Evolutionary conservation across 2,797 vertebrate genomes (phyloP).

Genomic region (Hippopotamyrus pictus): DNA sequence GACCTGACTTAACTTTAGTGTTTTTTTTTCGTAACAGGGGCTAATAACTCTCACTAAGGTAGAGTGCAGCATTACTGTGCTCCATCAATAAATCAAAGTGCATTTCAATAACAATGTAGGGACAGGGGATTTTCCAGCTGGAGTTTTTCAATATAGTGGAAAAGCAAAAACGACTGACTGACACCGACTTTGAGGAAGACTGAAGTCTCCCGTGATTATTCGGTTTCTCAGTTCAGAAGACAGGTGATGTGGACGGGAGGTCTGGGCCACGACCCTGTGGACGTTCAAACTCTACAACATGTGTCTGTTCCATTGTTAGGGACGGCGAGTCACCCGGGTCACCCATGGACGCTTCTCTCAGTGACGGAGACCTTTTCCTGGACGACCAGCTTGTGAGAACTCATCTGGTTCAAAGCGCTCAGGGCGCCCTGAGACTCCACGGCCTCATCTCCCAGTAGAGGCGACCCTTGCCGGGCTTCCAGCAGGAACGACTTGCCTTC

Average conservation of each 20-base stretch:
- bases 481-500: background rate
- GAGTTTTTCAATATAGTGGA: background rate
- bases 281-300: background rate
- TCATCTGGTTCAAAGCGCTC: conserved; percentile 28
- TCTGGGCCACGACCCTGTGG: background rate
- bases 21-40: background rate
- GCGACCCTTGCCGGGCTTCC: background rate
- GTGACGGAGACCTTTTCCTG: conserved; percentile 53
- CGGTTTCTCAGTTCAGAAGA: background rate
- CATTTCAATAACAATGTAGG: background rate
- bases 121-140: background rate
- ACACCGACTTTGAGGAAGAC: background rate
- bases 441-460: background rate
- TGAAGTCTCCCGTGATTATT: background rate
- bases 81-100: background rate
- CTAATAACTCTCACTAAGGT: background rate
- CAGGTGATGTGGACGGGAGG: background rate
- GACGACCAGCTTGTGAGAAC: conserved; percentile 49
- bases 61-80: background rate
- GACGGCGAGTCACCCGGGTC: background rate
- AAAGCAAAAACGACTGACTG: background rate
- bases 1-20: background rate
- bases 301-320: background rate
- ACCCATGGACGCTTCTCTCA: conserved; percentile 46
- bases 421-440: background rate